phyloP scores from a whole-genome alignment of 2,888 invertebrate species.

The Epinotia bilunana region DNA sequence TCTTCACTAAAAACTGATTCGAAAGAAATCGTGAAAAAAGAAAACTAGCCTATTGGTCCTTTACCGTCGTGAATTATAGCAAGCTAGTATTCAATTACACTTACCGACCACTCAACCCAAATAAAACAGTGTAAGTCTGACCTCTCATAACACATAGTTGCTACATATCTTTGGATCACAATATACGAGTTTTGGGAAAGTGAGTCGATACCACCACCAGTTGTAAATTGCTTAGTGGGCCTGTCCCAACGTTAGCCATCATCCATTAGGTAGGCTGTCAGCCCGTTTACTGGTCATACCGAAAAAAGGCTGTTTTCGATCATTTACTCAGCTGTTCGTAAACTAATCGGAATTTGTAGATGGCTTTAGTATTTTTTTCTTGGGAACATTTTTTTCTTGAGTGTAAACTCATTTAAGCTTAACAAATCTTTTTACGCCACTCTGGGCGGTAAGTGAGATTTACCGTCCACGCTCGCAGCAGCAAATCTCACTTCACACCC shows the following conservation, averaged over 20 bases:
- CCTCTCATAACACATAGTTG: background rate
- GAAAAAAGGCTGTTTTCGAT: background rate
- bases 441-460: too few relatives aligned
- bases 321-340: background rate
- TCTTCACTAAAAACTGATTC: too few relatives aligned
- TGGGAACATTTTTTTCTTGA: background rate
- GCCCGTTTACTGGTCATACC: conserved; percentile 1
- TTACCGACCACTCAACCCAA: background rate
- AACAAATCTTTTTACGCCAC: too few relatives aligned
- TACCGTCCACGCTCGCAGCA: too few relatives aligned
- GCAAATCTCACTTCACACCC: too few relatives aligned
- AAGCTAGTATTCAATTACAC: background rate
- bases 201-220: background rate
- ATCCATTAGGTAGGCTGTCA: conserved; percentile 4
- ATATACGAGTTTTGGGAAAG: background rate
- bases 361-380: background rate
- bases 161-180: background rate
- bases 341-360: background rate
- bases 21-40: too few relatives aligned
- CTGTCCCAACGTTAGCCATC: background rate
- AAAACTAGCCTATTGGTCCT: background rate
- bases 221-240: background rate
- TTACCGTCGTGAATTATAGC: background rate
- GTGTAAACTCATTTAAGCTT: too few relatives aligned
- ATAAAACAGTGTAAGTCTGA: background rate